A percentile compares a stretch with the other conserved stretches of the same genome.
These are phyloP conservation scores for Catocala sponsa DNA, from an alignment of 2,888 invertebrate species.

Conservation along the genomic window DNA sequence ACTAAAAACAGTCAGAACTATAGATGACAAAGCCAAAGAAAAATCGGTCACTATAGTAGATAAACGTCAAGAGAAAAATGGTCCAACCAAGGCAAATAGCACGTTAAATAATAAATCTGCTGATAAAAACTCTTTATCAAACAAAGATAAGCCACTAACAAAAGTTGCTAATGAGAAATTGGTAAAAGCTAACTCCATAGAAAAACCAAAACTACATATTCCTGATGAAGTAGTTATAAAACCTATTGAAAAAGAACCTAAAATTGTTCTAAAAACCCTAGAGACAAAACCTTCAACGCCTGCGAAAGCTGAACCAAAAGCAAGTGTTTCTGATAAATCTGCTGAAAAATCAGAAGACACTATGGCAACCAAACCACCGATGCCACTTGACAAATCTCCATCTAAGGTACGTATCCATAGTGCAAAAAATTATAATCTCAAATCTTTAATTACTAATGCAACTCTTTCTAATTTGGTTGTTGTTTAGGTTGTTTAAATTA, in stretches of 20 bases:
- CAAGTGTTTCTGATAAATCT: constrained; percentile 58
- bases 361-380: constrained; percentile 83
- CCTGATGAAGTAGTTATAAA: constrained; percentile 50
- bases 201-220: constrained; percentile 40
- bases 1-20: constrained; percentile 76
- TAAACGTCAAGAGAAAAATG: constrained; percentile 72
- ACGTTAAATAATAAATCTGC: constrained; percentile 57
- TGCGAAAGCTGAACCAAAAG: constrained; percentile 47
- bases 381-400: constrained; percentile 74
- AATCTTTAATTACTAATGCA: constrained; percentile 9
- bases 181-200: constrained; percentile 28
- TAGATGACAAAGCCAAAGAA: constrained; percentile 80
- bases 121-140: constrained; percentile 48
- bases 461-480: not conserved
- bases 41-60: constrained; percentile 82
- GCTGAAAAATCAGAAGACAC: constrained; percentile 69
- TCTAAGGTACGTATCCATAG: constrained; percentile 68
- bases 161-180: constrained; percentile 55
- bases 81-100: constrained; percentile 60
- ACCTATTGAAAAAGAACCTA: constrained; percentile 60
- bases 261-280: constrained; percentile 32
- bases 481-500: constrained; percentile 13
- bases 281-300: constrained; percentile 30
- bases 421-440: too few species aligned
- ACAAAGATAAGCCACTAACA: constrained; percentile 53